Evolutionary conservation across 2,888 invertebrate species (phyloP).

Genomic region (Timema podura): DNA sequence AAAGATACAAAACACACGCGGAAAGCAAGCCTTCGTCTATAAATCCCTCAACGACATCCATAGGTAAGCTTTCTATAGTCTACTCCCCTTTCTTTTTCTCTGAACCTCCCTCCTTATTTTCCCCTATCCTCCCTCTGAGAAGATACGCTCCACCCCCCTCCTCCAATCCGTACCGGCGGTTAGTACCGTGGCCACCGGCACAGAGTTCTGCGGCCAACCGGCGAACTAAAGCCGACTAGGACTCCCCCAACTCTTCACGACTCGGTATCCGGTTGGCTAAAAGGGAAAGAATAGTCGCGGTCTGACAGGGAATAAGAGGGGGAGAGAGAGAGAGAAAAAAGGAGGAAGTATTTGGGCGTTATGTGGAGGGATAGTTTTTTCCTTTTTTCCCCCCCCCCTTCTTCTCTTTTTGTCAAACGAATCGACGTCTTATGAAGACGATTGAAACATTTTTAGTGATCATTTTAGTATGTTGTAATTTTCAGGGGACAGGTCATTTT

Average conservation of each 20-base stretch:
- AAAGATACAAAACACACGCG: no score
- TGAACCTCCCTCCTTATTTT: constrained; percentile 25
- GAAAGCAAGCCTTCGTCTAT: no score
- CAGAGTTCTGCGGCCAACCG: constrained; percentile 38
- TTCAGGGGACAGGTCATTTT: no score
- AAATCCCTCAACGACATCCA: no score
- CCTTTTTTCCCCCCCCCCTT: no score
- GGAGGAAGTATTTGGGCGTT: constrained; percentile 5
- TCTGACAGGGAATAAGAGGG: constrained; percentile 11
- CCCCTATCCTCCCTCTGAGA: constrained; percentile 27
- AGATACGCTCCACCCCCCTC: constrained; percentile 25
- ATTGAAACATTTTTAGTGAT: no score
- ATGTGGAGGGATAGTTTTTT: neutral
- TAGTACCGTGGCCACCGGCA: constrained; percentile 37
- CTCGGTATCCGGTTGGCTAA: constrained; percentile 29
- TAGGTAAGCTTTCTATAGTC: neutral
- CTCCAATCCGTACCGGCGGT: constrained; percentile 34
- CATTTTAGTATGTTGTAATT: no score
- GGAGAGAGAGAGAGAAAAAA: constrained; percentile 16
- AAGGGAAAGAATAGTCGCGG: constrained; percentile 26
- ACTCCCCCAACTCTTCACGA: neutral
- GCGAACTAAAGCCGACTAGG: constrained; percentile 36
- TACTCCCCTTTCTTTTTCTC: constrained; percentile 19
- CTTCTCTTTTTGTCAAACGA: no score
- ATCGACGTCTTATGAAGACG: no score